Evolutionary conservation across 2,113 vertebrate species (phyloP), one percentile per base, ranked within the genome.

Genomic region (Phaethornis superciliosus): DNA sequence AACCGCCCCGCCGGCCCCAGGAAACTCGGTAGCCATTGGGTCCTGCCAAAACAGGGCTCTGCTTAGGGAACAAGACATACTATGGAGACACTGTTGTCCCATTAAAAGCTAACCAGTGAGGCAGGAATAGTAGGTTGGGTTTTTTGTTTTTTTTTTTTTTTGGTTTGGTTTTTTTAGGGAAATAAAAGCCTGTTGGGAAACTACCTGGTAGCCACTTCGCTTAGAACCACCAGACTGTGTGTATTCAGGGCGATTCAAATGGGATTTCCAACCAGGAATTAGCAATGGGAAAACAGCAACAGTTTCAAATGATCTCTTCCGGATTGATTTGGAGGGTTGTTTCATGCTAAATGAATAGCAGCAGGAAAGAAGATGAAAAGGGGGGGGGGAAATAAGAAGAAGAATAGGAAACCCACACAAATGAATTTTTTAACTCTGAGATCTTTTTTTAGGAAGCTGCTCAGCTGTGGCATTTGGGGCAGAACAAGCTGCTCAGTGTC

Each of bases 301-400:
- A 40, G 67, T 94, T 80, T 90, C 81, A 69, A 93, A 89, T 27
- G 32, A 70, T 94, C 87, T 80, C 91, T 96, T 95, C 89, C 37
- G 51, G 93, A 91, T 88, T 82, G 87, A 93, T 95, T 76, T 92
- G 89, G 79, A 94, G 75, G 75, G 89, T 94, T 95, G 69, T 96
- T 96, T 95, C 91, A 94, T 91, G 93, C 89, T 78, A 91, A 85
- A 42, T 96, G 85, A 96, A 88, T 83, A 94, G 91, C 85, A 88
- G 81, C 93, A 93, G 93, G 94, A 92, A 95, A 91, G 93, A 88
- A 80, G 72, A 92, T 81, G 79, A 93, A 95, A 93, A 87, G 68
- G 21, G 10, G 20, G 22, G 49, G 22, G 10, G 20, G 22, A 10
- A 40, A 40, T 40, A 40, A 40, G 40, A 40, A 40, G 40, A 40